A percentile compares a stretch with the other conserved stretches of the same genome.
Conservation (phyloP, 2,113 vertebrate genomes). For the Cochlearius cochlearius region DNA sequence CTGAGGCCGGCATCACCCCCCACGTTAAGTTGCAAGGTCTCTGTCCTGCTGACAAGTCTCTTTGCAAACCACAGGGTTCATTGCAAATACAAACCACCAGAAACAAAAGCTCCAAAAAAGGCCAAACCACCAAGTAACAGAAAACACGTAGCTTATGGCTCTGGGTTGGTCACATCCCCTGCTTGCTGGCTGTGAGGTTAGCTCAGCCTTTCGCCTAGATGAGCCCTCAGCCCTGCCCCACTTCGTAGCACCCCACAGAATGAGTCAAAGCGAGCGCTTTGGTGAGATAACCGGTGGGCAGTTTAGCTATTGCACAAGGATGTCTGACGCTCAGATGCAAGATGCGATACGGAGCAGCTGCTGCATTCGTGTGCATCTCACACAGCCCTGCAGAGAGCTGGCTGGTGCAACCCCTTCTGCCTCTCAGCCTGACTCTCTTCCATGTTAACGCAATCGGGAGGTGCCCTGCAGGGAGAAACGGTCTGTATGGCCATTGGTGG, state of each 20-base stretch:
- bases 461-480: not conserved
- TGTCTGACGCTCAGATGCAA: not conserved
- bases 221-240: not conserved
- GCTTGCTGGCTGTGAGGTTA: not conserved
- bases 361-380: not conserved
- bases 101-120: accelerated
- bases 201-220: not conserved
- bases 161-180: not conserved
- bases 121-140: not conserved
- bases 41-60: not conserved
- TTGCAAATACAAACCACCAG: not conserved
- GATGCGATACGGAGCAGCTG: not conserved
- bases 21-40: not conserved
- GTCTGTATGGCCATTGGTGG: not conserved
- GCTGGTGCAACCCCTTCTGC: not conserved
- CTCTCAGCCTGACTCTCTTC: not conserved
- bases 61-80: not conserved
- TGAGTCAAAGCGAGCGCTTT: not conserved
- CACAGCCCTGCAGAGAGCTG: not conserved
- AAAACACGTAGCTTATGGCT: not conserved
- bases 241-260: not conserved
- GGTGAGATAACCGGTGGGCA: not conserved
- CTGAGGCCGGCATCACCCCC: not conserved
- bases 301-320: not conserved
- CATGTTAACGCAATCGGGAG: not conserved